These are phyloP conservation scores for Plebejus argus DNA, from an alignment of 2,888 invertebrate species.

Conservation along the genomic window DNA sequence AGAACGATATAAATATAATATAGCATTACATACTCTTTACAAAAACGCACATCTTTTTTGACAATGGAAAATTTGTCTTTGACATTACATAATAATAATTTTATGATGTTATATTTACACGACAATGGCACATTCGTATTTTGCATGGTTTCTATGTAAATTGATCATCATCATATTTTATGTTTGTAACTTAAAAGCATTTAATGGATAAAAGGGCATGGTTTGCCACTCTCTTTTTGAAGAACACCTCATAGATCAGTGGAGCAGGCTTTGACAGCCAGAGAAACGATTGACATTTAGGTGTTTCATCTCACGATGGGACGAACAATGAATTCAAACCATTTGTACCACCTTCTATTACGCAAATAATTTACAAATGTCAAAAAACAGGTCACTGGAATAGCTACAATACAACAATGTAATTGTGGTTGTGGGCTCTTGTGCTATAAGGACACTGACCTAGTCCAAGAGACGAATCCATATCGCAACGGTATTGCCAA, in stretches of 20 bases:
- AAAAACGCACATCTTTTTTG: no score
- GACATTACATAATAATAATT: no score
- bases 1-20: no score
- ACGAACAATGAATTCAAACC: neutral
- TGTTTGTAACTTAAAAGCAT: no score
- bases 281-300: neutral
- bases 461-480: neutral
- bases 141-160: no score
- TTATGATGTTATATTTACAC: no score
- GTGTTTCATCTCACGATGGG: neutral
- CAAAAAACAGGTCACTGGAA: slow-evolving; percentile 2
- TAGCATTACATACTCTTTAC: no score
- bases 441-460: slow-evolving; percentile 12
- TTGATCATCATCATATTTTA: no score
- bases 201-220: no score
- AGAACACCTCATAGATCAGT: neutral
- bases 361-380: slow-evolving; percentile 1
- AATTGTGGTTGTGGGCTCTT: neutral
- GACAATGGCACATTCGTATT: no score
- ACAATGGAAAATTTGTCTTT: no score
- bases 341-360: neutral
- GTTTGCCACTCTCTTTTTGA: neutral
- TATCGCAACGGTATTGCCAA: slow-evolving; percentile 4
- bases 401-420: neutral
- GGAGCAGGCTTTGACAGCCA: neutral